Base-by-base conservation (phyloP, 2,888 invertebrate species). In the Blastobasis adustella region DNA sequence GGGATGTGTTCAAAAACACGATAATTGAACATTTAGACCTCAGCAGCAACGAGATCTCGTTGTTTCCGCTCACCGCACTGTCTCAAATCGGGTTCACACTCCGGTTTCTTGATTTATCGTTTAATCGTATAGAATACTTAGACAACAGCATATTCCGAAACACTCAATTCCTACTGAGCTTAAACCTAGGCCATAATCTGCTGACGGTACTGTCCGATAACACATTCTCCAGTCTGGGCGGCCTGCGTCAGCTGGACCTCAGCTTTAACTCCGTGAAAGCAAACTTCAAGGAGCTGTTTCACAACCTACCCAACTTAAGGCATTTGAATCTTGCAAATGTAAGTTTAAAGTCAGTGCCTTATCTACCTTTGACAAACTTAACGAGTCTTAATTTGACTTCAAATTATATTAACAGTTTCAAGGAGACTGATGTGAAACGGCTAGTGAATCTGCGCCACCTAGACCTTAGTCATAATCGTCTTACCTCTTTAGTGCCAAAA, bases 61-160 rank as follows among this genome's bases (percentile, higher is more conserved):
- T 94, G n/a, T 93, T 96, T 71, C 96, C 96, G 0, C 93, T 93
- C 39, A 90, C 92, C 37, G 93, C 95, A 23, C 90, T 96, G 55
- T 91, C 93, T 0, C 95, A 95, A 74, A 92, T 96, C 36, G 95
- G 95, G 5, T 92, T 93, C 65, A 95, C 95, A 0, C 78, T 96
- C 54, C 89, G 95, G 49, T 92, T 93, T 71, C 90, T 97, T 54
- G 94, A 95, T 69, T 89, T 97, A 70, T 92, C 94, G 0, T 90
- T 92, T 59, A 97, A 97, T 76, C 92, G 91, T 58, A 90, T 97
- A 58, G 96, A 96, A 73, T 96, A 95, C 73, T 89, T 97, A 61
- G 96, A 97, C 76, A 94, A 94, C 62, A 95, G 94, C 56, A 95
- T 96, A 82, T 96, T 96, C 71, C 93, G 95, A 45, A 93, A 94